A percentile compares a stretch with the other conserved stretches of the same genome.
These are phyloP conservation scores for Eristalis pertinax DNA, from an alignment of 2,888 invertebrate species.

Conservation along the genomic window DNA sequence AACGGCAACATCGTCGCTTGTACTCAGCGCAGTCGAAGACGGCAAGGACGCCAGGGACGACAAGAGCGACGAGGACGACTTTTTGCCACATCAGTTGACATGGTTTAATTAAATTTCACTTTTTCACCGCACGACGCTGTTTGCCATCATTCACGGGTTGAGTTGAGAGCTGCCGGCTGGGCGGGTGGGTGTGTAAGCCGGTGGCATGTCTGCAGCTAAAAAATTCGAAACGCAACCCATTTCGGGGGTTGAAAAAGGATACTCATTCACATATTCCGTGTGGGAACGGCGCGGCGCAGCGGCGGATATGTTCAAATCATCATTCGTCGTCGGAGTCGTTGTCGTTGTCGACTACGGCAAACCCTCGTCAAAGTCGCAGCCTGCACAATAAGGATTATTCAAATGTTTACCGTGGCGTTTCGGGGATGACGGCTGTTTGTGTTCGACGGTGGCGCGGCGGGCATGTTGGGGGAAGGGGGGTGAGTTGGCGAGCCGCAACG, in stretches of 20 bases:
- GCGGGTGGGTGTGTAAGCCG: neutral
- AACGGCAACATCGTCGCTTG: conserved; percentile 1
- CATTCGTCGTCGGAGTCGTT: conserved; percentile 47
- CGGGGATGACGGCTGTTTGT: neutral
- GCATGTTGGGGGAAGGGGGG: too few relatives aligned
- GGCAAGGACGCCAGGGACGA: conserved; percentile 4
- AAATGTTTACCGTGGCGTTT: conserved; percentile 47
- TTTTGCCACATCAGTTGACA: conserved; percentile 74
- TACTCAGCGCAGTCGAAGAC: conserved; percentile 9
- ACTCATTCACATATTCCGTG: conserved; percentile 40
- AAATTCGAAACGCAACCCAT: conserved; percentile 39
- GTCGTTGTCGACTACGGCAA: conserved; percentile 29
- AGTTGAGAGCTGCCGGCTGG: conserved; percentile 23
- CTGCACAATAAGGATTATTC: conserved; percentile 66
- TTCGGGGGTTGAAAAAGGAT: conserved; percentile 38
- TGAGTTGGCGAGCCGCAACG: neutral
- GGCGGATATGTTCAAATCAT: conserved; percentile 68
- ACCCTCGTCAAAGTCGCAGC: conserved; percentile 67
- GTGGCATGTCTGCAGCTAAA: conserved; percentile 22
- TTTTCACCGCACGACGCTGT: conserved; percentile 73
- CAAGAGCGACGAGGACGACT: conserved; percentile 54
- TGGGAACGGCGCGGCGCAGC: neutral
- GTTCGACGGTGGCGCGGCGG: too few relatives aligned
- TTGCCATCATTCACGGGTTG: conserved; percentile 62
- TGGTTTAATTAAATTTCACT: conserved; percentile 75